Evolutionary conservation across 1,140 invertebrate species (phyloP).

Genomic region (Zaprionus camerounensis): DNA sequence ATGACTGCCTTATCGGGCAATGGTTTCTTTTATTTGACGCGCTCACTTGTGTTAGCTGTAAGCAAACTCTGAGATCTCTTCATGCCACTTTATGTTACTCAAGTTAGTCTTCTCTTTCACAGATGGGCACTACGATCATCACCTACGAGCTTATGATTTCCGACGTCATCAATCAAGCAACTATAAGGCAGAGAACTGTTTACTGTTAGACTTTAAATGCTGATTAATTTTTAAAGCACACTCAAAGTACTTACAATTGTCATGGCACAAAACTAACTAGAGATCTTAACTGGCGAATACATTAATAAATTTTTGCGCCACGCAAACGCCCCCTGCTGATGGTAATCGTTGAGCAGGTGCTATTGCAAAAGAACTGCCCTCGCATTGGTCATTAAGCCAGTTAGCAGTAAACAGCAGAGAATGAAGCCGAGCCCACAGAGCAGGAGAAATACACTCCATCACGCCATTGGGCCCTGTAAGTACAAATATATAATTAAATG

Average conservation of each 20-base stretch:
- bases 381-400: constrained; percentile 9
- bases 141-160: constrained; percentile 87
- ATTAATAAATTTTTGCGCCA: constrained; percentile 27
- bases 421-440: constrained; percentile 46
- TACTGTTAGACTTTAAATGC: constrained; percentile 59
- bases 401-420: constrained; percentile 30
- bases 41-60: constrained; percentile 86
- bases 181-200: constrained; percentile 73
- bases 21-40: constrained; percentile 88
- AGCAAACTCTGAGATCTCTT: constrained; percentile 7
- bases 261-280: constrained; percentile 18
- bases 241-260: constrained; percentile 25
- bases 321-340: constrained; percentile 14
- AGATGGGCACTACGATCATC: constrained; percentile 87
- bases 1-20: constrained; percentile 86
- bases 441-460: constrained; percentile 70
- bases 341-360: constrained; percentile 19
- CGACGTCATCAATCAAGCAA: constrained; percentile 77
- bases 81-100: not conserved
- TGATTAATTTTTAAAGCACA: not conserved
- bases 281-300: constrained; percentile 33
- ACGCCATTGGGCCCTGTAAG: constrained; percentile 76
- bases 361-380: constrained; percentile 13
- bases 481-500: constrained; percentile 19
- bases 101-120: constrained; percentile 61